These are phyloP conservation scores for Andinoacara biseriatus DNA, from an alignment of 2,113 vertebrate genomes.

Conservation along the genomic window DNA sequence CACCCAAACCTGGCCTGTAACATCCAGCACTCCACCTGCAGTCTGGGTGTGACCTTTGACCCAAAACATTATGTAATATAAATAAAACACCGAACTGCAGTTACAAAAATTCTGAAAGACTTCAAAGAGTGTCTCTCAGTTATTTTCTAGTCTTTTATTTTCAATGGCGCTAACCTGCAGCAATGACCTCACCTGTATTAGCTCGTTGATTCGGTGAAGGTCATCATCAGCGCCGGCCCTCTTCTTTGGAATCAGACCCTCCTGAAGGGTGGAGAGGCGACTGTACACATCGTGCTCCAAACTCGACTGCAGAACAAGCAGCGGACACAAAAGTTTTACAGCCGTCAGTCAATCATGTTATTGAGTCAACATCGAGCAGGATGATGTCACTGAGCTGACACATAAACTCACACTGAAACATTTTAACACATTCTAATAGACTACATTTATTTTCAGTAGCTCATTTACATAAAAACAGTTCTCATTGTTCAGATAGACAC, in stretches of 20 bases:
- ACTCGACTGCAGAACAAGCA: conserved; percentile 82
- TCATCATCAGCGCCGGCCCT: conserved; percentile 93
- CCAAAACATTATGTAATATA: too few species aligned
- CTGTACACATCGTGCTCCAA: conserved; percentile 97
- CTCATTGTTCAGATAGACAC: too few species aligned
- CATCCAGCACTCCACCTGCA: too few species aligned
- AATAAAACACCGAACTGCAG: too few species aligned
- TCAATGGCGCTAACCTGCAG: neutral
- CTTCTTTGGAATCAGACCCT: conserved; percentile 98
- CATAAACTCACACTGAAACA: neutral
- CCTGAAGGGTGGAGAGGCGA: conserved; percentile 92
- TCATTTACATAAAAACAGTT: too few species aligned
- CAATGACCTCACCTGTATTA: conserved; percentile 88
- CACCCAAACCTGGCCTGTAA: neutral
- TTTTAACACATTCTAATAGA: neutral
- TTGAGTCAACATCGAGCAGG: too few species aligned
- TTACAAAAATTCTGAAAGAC: too few species aligned
- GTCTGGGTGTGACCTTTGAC: too few species aligned
- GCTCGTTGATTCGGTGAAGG: conserved; percentile 95
- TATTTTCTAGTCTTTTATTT: neutral
- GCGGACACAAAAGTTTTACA: neutral
- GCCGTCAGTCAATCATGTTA: too few species aligned
- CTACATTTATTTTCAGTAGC: neutral
- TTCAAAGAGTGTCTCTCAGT: too few species aligned
- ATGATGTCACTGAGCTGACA: neutral